A percentile compares a stretch with the other conserved stretches of the same genome.
phyloP scores from a whole-genome alignment of 2,797 vertebrate species.

The Sylvia borin region DNA sequence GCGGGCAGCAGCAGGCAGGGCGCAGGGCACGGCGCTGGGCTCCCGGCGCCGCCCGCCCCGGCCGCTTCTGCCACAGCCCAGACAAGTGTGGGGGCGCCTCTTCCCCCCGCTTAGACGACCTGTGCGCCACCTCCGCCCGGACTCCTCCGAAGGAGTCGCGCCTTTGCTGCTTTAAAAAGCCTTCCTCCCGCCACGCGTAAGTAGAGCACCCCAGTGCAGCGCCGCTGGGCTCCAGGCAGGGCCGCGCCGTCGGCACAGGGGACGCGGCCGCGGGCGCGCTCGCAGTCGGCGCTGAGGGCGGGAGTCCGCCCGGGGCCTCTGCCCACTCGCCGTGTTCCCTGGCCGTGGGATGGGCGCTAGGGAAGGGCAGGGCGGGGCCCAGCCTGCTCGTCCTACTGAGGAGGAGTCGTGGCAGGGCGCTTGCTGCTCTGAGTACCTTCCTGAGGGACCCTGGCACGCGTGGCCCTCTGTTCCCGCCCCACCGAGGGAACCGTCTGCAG shows the following conservation, averaged over 20 bases:
- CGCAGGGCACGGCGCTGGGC: neutral
- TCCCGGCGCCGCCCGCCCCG: neutral
- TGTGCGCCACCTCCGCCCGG: neutral
- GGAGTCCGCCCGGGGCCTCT: neutral
- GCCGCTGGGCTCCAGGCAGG: neutral
- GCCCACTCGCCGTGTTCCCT: neutral
- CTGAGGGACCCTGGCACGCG: neutral
- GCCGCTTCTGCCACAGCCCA: neutral
- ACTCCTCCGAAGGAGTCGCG: neutral
- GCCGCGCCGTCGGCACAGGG: neutral
- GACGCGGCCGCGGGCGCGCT: neutral
- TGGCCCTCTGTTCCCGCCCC: neutral
- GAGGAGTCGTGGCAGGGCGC: neutral
- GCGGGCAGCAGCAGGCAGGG: neutral
- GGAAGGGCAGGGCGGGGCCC: neutral
- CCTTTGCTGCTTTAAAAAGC: neutral
- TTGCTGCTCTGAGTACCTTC: accelerated
- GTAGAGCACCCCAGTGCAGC: neutral
- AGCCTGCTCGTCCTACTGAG: neutral
- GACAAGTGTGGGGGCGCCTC: neutral
- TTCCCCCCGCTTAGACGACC: neutral
- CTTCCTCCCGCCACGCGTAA: neutral
- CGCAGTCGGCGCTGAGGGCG: neutral
- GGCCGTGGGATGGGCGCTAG: neutral
- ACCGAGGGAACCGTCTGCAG: neutral